Conservation (phyloP, 2,888 invertebrate species). For the Physocephala rufipes region DNA sequence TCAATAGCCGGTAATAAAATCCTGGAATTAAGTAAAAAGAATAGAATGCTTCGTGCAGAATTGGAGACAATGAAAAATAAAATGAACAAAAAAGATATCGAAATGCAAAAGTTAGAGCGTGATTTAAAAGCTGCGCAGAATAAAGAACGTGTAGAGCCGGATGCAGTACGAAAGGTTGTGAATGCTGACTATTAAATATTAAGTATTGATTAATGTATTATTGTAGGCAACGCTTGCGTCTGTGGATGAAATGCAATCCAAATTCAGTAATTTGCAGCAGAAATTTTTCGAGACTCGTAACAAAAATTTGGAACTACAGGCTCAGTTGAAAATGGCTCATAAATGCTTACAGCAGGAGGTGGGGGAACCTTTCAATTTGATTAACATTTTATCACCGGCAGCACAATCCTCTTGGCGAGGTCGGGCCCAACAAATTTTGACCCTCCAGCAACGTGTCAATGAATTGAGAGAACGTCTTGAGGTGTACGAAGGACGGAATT, state of each 20-base stretch:
- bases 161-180: conserved; percentile 40
- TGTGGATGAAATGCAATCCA: conserved; percentile 69
- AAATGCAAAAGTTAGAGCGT: conserved; percentile 50
- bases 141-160: conserved; percentile 44
- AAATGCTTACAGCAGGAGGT: conserved; percentile 80
- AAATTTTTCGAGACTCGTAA: conserved; percentile 78
- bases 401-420: conserved; percentile 75
- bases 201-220: neutral
- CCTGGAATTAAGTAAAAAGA: conserved; percentile 61
- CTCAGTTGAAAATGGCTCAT: conserved; percentile 76
- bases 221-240: conserved; percentile 40
- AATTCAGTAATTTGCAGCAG: conserved; percentile 66
- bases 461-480: conserved; percentile 74
- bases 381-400: conserved; percentile 69
- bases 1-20: conserved; percentile 58
- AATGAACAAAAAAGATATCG: conserved; percentile 51
- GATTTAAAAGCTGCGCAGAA: conserved; percentile 49
- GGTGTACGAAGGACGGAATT: conserved; percentile 34
- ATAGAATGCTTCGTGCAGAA: conserved; percentile 58
- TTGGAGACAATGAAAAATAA: conserved; percentile 56
- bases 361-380: conserved; percentile 76
- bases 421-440: conserved; percentile 77
- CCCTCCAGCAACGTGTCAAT: conserved; percentile 74
- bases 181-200: neutral
- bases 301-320: conserved; percentile 74